A percentile compares a stretch with the other conserved stretches of the same genome.
Conservation (phyloP, 2,797 vertebrate genomes). For the Ambastaia sidthimunki region DNA sequence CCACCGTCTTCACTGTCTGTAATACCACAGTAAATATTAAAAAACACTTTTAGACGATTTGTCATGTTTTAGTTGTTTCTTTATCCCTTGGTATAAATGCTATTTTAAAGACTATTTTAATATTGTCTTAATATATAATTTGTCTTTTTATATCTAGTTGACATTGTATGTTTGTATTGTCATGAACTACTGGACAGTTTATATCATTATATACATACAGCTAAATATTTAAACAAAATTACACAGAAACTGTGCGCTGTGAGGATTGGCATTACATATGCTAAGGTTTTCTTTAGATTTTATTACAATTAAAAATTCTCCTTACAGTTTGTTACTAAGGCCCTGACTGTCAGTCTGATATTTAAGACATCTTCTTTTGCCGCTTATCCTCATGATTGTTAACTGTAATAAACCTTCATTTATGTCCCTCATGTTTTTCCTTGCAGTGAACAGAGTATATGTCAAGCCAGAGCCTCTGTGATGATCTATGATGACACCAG, state of each 20-base stretch:
- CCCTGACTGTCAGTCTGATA: background rate
- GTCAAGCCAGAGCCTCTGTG: conserved; percentile 98
- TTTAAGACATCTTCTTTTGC: background rate
- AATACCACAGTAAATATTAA: conserved; percentile 58
- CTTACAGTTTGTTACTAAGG: background rate
- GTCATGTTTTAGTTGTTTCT: conserved; percentile 57
- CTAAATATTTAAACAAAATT: background rate
- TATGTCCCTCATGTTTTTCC: conserved; percentile 27
- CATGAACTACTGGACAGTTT: background rate
- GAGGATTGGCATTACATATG: background rate
- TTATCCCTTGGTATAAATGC: conserved; percentile 49
- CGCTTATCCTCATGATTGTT: background rate
- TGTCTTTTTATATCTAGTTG: conserved; percentile 38
- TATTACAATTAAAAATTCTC: no score
- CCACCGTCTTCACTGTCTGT: conserved; percentile 46
- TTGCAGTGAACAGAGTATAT: conserved; percentile 97
- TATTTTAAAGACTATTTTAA: background rate
- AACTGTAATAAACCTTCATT: conserved; percentile 11
- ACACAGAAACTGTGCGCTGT: background rate
- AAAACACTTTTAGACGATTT: conserved; percentile 47
- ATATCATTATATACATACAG: background rate
- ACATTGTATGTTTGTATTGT: background rate
- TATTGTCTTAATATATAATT: conserved; percentile 4
- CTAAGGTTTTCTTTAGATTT: background rate
- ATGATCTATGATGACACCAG: conserved; percentile 99